A percentile compares a stretch with the other conserved stretches of the same genome.
phyloP scores from a whole-genome alignment of 2,113 vertebrate genomes.

The Poicephalus meyeri region DNA sequence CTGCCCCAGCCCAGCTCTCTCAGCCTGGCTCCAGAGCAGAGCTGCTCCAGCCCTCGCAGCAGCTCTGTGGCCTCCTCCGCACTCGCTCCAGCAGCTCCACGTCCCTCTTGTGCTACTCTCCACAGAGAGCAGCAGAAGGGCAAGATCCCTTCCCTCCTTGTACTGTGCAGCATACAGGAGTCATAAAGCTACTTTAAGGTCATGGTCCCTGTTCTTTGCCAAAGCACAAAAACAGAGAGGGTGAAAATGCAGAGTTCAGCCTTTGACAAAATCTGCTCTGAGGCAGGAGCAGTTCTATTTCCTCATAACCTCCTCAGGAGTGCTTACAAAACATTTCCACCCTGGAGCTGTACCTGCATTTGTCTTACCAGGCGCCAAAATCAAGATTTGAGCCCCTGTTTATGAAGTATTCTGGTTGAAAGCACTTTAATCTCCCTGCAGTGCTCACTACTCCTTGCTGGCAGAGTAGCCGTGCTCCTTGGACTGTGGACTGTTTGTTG shows the following conservation, averaged over 20 bases:
- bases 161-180: background rate
- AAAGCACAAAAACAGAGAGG: background rate
- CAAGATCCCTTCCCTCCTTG: background rate
- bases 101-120: background rate
- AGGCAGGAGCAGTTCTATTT: background rate
- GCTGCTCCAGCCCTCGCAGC: no score
- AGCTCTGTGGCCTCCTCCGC: no score
- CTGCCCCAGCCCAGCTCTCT: no score
- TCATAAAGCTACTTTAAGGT: background rate
- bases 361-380: background rate
- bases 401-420: background rate
- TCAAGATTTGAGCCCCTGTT: background rate
- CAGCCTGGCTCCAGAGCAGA: no score
- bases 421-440: background rate
- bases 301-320: background rate
- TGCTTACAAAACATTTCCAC: background rate
- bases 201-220: background rate
- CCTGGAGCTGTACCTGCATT: background rate
- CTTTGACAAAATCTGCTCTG: background rate
- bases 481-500: background rate
- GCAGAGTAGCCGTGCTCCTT: background rate
- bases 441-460: background rate
- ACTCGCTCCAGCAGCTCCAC: no score
- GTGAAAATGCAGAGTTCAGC: background rate
- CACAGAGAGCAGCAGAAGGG: background rate